Evolutionary conservation across 35 echinoderm and acorn worm species (phyloP).

Genomic region (Stichopus chloronotus): DNA sequence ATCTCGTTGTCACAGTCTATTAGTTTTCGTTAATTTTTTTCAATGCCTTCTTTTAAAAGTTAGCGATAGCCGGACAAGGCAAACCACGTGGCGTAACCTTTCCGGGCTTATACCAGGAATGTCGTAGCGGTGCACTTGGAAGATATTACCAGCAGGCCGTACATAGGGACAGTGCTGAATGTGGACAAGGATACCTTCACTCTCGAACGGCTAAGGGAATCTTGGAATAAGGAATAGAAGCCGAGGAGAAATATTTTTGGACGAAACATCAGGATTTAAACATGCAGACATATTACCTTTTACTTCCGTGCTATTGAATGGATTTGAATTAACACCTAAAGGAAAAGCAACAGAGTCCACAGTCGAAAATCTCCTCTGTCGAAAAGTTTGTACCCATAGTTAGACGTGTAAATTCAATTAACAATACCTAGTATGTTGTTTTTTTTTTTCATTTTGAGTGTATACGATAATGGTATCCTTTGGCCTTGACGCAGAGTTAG

Average conservation of each 20-base stretch:
- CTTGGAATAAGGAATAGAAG: not conserved
- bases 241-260: not conserved
- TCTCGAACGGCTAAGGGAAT: not conserved
- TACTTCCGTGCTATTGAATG: not conserved
- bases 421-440: not conserved
- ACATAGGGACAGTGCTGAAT: not conserved
- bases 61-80: not conserved
- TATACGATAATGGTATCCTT: too few species aligned
- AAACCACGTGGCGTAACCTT: not conserved
- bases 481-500: too few species aligned
- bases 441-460: too few species aligned
- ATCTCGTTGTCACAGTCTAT: too few species aligned
- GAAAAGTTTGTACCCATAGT: not conserved
- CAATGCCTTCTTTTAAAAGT: not conserved
- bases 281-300: not conserved
- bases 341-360: not conserved
- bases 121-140: not conserved
- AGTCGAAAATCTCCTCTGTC: not conserved
- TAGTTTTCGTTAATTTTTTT: too few species aligned
- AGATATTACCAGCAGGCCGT: not conserved
- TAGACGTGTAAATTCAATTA: not conserved
- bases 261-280: not conserved
- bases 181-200: not conserved
- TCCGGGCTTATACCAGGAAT: not conserved
- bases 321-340: not conserved